These are phyloP conservation scores for Eilema caniola DNA, from an alignment of 2,888 invertebrate species.

Conservation along the genomic window DNA sequence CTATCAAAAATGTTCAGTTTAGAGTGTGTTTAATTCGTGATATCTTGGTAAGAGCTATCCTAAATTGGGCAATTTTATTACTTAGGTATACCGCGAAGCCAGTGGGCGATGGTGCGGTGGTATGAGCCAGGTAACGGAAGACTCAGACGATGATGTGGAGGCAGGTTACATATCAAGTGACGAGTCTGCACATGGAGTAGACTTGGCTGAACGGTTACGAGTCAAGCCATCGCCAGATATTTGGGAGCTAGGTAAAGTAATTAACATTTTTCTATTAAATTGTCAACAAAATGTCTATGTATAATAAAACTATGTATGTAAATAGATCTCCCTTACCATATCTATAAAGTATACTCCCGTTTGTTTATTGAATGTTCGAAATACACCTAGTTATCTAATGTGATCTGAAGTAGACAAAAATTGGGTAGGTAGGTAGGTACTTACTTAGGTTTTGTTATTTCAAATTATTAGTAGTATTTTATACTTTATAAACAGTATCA, in stretches of 20 bases:
- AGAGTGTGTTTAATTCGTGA: slow-evolving; percentile 3
- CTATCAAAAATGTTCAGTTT: slow-evolving; percentile 1
- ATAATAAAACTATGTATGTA: neutral
- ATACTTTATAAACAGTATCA: neutral
- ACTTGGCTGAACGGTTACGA: slow-evolving; percentile 77
- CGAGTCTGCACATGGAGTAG: slow-evolving; percentile 81
- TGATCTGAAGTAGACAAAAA: neutral
- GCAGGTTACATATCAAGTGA: slow-evolving; percentile 86
- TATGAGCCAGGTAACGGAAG: slow-evolving; percentile 75
- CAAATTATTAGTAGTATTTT: neutral
- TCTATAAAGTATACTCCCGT: neutral
- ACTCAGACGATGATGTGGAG: slow-evolving; percentile 78
- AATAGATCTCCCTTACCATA: neutral
- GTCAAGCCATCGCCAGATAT: slow-evolving; percentile 81
- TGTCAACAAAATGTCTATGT: neutral
- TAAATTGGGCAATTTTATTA: slow-evolving; percentile 12
- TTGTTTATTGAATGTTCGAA: neutral
- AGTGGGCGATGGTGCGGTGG: slow-evolving; percentile 77
- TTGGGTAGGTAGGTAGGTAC: too few relatives aligned
- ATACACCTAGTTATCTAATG: neutral
- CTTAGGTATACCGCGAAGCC: slow-evolving; percentile 72
- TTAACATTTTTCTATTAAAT: neutral
- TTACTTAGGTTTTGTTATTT: neutral
- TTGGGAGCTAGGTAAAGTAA: slow-evolving; percentile 78
- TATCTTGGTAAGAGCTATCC: neutral